phyloP scores from a whole-genome alignment of 2,888 invertebrate species.

The Imbricaverruca yamaguchii region DNA sequence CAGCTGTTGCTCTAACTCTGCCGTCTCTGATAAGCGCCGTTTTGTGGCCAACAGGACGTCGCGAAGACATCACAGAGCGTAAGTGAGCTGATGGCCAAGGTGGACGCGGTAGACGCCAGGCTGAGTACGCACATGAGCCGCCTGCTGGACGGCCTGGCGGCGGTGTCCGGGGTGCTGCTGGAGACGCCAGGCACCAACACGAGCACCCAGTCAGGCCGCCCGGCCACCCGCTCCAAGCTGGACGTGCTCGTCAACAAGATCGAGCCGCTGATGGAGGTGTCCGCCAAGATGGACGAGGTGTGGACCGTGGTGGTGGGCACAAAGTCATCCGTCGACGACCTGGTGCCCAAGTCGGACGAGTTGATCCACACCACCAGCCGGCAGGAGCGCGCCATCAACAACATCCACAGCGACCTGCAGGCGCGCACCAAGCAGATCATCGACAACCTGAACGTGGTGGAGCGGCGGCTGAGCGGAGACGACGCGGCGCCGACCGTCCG shows the following conservation, averaged over 20 bases:
- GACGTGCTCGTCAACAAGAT: conserved; percentile 73
- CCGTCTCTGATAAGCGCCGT: too few species aligned
- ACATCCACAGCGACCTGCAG: conserved; percentile 72
- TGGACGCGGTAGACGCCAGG: conserved; percentile 69
- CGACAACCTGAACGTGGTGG: conserved; percentile 73
- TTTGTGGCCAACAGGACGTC: background rate
- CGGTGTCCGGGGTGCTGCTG: conserved; percentile 39
- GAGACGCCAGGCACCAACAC: conserved; percentile 2
- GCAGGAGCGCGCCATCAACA: conserved; percentile 76
- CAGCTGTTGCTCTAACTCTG: too few species aligned
- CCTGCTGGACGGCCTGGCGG: conserved; percentile 70
- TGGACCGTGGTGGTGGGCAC: conserved; percentile 85
- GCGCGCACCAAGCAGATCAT: conserved; percentile 78
- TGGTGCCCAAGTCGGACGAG: conserved; percentile 79
- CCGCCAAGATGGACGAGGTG: conserved; percentile 84
- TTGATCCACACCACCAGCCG: conserved; percentile 74
- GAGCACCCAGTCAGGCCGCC: background rate
- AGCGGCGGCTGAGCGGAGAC: conserved; percentile 1
- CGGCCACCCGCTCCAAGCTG: conserved; percentile 55
- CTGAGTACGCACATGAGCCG: conserved; percentile 75
- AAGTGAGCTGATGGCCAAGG: conserved; percentile 66
- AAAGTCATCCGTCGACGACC: conserved; percentile 75
- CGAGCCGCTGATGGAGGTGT: conserved; percentile 73
- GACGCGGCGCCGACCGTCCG: background rate
- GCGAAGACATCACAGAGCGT: conserved; percentile 38